Evolutionary conservation across 2,113 vertebrate genomes (phyloP).

Genomic region (Pan troglodytes): DNA sequence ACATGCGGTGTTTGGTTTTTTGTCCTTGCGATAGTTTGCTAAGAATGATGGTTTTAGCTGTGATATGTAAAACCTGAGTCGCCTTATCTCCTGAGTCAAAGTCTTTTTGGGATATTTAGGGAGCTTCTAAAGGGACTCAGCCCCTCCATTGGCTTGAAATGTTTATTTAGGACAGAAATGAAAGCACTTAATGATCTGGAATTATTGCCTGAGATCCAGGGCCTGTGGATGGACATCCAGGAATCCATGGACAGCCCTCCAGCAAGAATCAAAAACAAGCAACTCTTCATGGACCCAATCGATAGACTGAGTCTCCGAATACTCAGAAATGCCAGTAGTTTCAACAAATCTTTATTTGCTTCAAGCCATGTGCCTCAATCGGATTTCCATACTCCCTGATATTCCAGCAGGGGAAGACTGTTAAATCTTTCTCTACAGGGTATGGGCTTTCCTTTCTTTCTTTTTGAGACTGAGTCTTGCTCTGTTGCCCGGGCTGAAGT

Average conservation of each 20-base stretch:
- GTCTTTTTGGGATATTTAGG: background rate
- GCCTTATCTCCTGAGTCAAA: background rate
- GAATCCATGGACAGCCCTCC: background rate
- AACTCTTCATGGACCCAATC: background rate
- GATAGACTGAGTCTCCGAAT: too few species aligned
- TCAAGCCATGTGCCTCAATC: background rate
- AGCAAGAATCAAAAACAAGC: background rate
- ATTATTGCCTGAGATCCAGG: background rate
- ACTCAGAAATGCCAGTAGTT: slow-evolving; percentile 7
- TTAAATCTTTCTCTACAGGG: background rate
- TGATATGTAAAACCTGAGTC: background rate
- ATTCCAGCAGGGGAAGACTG: background rate
- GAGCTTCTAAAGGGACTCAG: background rate
- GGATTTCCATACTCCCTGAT: background rate
- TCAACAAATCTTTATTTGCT: background rate
- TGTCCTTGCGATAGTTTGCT: too few species aligned
- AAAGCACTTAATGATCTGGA: background rate
- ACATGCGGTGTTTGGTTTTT: too few species aligned
- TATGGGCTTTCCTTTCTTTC: background rate
- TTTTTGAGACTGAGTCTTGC: too few species aligned
- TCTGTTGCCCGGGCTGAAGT: too few species aligned
- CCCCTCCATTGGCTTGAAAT: background rate
- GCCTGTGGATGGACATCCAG: background rate
- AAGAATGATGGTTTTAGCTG: background rate
- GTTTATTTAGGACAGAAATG: background rate